Evolutionary conservation across 2,113 vertebrate species (phyloP).

Genomic region (Gymnorhina tibicen): DNA sequence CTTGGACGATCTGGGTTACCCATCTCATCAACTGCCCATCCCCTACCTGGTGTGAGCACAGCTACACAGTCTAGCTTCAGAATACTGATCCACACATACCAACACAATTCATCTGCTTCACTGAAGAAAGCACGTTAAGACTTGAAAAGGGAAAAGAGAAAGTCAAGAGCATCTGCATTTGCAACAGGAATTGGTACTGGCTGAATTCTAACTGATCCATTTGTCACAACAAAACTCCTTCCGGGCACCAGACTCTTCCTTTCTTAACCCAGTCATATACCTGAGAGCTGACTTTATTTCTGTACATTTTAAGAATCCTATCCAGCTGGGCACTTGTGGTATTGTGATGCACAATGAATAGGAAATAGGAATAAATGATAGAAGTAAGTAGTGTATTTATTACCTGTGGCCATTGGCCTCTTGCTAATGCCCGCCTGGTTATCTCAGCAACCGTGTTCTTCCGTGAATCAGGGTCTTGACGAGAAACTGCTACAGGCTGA

Average conservation of each 20-base stretch:
- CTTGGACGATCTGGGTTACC: neutral
- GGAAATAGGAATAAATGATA: neutral
- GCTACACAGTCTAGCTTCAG: neutral
- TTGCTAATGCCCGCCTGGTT: slow-evolving; percentile 80
- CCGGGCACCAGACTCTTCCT: neutral
- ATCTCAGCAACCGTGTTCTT: slow-evolving; percentile 92
- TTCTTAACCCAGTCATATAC: neutral
- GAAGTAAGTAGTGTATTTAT: neutral
- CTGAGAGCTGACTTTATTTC: neutral
- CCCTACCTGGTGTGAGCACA: neutral
- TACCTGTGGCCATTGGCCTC: slow-evolving; percentile 94
- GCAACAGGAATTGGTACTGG: neutral
- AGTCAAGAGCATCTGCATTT: neutral
- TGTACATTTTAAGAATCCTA: neutral
- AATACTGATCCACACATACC: neutral
- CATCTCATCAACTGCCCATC: neutral
- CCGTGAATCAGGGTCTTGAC: slow-evolving; percentile 89
- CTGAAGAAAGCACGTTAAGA: neutral
- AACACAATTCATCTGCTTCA: neutral
- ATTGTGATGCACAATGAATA: neutral
- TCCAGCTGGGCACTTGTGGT: neutral
- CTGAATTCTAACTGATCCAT: neutral
- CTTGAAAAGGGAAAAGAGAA: neutral
- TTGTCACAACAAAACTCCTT: neutral
- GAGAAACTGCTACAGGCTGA: slow-evolving; percentile 91